These are phyloP conservation scores for Callionymus lyra DNA, from an alignment of 2,113 vertebrate genomes.

Conservation along the genomic window DNA sequence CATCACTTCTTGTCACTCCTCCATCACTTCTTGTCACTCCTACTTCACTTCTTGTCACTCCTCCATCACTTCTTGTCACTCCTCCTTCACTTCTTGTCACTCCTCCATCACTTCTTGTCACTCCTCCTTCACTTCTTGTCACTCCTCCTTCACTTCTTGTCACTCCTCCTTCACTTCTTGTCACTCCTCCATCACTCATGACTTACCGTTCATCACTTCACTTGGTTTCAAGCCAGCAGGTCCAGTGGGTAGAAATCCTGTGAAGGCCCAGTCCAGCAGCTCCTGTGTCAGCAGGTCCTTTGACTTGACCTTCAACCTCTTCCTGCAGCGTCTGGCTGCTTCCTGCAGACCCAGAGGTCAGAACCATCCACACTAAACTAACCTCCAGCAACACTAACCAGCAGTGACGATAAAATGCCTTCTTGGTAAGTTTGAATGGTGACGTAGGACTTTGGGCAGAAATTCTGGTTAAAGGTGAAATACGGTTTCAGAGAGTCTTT, in stretches of 20 bases:
- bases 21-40: too few species aligned
- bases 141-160: rapidly evolving
- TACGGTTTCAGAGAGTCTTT: slow-evolving; percentile 66
- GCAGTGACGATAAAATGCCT: slow-evolving; percentile 74
- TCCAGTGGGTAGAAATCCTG: slow-evolving; percentile 75
- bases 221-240: slow-evolving; percentile 63
- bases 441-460: slow-evolving; percentile 71
- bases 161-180: not conserved
- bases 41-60: too few species aligned
- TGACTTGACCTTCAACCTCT: slow-evolving; percentile 54
- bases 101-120: too few species aligned
- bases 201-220: slow-evolving; percentile 17
- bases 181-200: not conserved
- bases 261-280: slow-evolving; percentile 83
- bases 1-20: too few species aligned
- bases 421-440: slow-evolving; percentile 74
- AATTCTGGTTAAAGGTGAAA: slow-evolving; percentile 70
- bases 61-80: too few species aligned
- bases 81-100: too few species aligned
- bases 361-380: not conserved
- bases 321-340: slow-evolving; percentile 69
- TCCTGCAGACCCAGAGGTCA: slow-evolving; percentile 54
- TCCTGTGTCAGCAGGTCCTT: slow-evolving; percentile 61
- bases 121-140: not conserved
- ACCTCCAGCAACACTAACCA: slow-evolving; percentile 64